phyloP scores from a whole-genome alignment of 2,888 invertebrate genomes.

The Eilema sororculum region DNA sequence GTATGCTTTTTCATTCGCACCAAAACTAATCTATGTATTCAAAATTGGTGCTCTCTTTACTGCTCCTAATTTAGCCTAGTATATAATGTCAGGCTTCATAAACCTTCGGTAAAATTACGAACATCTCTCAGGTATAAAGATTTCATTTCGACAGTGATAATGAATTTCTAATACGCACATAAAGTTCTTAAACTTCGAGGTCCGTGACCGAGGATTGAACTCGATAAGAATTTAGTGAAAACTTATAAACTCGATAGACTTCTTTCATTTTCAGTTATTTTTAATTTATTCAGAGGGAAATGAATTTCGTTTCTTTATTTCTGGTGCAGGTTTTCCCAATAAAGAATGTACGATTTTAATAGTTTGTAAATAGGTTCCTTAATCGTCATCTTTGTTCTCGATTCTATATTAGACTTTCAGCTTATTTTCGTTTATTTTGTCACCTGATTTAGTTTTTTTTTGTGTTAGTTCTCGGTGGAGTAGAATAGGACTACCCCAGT shows the following conservation, averaged over 20 bases:
- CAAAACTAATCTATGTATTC: too few species aligned
- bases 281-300: not conserved
- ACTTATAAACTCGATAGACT: not conserved
- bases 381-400: too few species aligned
- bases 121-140: not conserved
- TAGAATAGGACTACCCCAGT: too few species aligned
- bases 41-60: not conserved
- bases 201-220: not conserved
- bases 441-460: too few species aligned
- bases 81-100: not conserved
- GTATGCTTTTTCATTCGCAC: too few species aligned
- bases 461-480: too few species aligned
- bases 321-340: too few species aligned
- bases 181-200: not conserved
- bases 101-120: not conserved
- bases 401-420: too few species aligned
- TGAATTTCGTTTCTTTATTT: not conserved
- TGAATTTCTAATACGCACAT: conserved; percentile 4
- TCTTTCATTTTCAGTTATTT: not conserved
- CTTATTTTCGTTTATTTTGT: too few species aligned
- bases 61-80: too few species aligned
- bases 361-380: too few species aligned
- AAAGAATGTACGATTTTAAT: too few species aligned
- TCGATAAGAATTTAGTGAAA: not conserved
- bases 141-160: not conserved